phyloP scores from a whole-genome alignment of 2,113 vertebrate species.

The Paradoxurus hermaphroditus region DNA sequence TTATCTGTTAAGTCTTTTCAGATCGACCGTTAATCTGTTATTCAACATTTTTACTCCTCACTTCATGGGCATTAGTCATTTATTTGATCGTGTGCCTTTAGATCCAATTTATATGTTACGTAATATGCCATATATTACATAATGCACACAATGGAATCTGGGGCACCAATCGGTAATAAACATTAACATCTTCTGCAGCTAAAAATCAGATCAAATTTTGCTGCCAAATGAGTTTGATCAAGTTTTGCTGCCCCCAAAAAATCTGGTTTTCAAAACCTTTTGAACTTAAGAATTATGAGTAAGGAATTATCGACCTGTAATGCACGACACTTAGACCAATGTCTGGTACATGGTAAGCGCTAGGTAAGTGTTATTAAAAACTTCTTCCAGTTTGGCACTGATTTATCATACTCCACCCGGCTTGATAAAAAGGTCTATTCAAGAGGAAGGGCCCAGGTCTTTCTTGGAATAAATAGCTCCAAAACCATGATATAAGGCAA shows the following conservation, averaged over 20 bases:
- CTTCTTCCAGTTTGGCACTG: background rate
- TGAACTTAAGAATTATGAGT: slow-evolving; percentile 9
- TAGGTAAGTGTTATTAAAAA: background rate
- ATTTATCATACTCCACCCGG: background rate
- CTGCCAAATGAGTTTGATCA: slow-evolving; percentile 3
- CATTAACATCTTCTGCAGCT: background rate
- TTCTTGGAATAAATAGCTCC: background rate
- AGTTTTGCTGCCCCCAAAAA: background rate
- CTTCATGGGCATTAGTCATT: background rate
- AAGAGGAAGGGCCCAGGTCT: background rate
- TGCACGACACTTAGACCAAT: background rate
- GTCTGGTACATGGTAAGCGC: background rate
- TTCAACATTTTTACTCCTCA: background rate
- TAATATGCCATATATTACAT: background rate
- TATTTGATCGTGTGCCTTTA: background rate
- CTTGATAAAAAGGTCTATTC: background rate
- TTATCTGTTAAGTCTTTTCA: background rate
- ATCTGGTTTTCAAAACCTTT: slow-evolving; percentile 6
- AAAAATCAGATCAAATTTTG: slow-evolving; percentile 28
- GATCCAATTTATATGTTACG: background rate
- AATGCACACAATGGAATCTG: background rate
- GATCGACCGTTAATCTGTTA: background rate
- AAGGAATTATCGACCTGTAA: background rate
- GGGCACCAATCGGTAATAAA: slow-evolving; percentile 12
- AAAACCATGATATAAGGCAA: slow-evolving; percentile 23